Base-by-base conservation (phyloP, 92 coral and sea anemone genomes). In the Hydrozoanthus gracilis region DNA sequence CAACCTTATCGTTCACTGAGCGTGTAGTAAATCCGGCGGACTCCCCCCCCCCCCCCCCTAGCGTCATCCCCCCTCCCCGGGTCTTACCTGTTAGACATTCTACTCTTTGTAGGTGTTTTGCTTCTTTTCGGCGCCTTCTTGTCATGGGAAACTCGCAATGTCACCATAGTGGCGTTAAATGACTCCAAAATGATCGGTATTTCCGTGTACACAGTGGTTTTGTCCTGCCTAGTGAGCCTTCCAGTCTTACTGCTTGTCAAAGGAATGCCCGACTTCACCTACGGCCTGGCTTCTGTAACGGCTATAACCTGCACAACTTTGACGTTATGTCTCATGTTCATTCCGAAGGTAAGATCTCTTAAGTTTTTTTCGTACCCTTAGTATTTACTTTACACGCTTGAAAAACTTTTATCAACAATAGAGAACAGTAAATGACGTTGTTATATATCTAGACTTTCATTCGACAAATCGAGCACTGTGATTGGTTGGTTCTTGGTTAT, bases 71-170 rank as follows among this genome's bases (percentile, higher is more conserved):
- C 39, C 39, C 2, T 27, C 39, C 39, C 39, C 39, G 2, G 39
- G 39, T 27, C 39, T 27, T 27, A 27, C 0, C 39, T 27, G 39
- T 0, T 27, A 27, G 39, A 27, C 39, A 27, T 27, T 27, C 39
- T 2, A 27, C 39, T 27, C 39, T 27, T 55, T 60, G 39, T 64
- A 90, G 93, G 93, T 56, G 67, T 90, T 47, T 44, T 90, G 15
- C 82, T 90, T 8, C 61, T 90, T 56, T 88, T 90, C 71, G 93
- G 93, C 15, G 93, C 93, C 46, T 90, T 90, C 58, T 73, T 90
- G 51, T 90, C 91, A 7, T 90, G 93, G 93, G 93, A 90, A 83
- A 90, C 93, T 20, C 93, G 93, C 51, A 90, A 87, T 39, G 93
- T 90, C 44, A 90, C 93, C 44, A 87, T 90, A 66, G 91, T 79